phyloP scores from a whole-genome alignment of 2,888 invertebrate species.

The Oxytorus armatus region DNA sequence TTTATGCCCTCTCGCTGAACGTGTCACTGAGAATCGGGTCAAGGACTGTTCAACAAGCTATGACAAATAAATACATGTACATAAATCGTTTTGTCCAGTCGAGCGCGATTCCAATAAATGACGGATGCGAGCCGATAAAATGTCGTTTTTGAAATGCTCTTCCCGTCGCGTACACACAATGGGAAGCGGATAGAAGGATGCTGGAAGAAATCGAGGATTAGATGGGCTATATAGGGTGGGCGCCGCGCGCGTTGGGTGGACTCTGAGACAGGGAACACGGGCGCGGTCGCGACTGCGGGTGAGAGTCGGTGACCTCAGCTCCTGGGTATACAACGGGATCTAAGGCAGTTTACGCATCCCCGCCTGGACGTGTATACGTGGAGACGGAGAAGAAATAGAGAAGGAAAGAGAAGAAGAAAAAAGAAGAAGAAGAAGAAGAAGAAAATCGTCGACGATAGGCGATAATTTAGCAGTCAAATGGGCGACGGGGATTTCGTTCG shows the following conservation, averaged over 20 bases:
- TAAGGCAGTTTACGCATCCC: constrained; percentile 47
- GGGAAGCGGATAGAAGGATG: background rate
- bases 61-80: too few species aligned
- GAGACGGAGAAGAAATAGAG: too few species aligned
- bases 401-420: too few species aligned
- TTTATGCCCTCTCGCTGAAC: too few species aligned
- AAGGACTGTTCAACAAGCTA: too few species aligned
- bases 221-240: constrained; percentile 35
- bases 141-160: too few species aligned
- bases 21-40: too few species aligned
- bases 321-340: constrained; percentile 18
- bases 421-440: too few species aligned
- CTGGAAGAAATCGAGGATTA: constrained; percentile 6
- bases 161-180: too few species aligned
- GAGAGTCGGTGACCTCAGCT: constrained; percentile 68
- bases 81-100: too few species aligned
- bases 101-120: too few species aligned
- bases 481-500: constrained; percentile 6
- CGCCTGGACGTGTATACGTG: constrained; percentile 32
- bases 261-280: constrained; percentile 50
- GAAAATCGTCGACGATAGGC: constrained; percentile 26
- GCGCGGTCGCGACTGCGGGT: constrained; percentile 65
- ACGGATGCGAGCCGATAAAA: too few species aligned
- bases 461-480: constrained; percentile 10
- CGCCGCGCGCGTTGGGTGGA: constrained; percentile 27